Evolutionary conservation across 2,888 invertebrate species (phyloP).

Genomic region (Tanaodytes sp.): DNA sequence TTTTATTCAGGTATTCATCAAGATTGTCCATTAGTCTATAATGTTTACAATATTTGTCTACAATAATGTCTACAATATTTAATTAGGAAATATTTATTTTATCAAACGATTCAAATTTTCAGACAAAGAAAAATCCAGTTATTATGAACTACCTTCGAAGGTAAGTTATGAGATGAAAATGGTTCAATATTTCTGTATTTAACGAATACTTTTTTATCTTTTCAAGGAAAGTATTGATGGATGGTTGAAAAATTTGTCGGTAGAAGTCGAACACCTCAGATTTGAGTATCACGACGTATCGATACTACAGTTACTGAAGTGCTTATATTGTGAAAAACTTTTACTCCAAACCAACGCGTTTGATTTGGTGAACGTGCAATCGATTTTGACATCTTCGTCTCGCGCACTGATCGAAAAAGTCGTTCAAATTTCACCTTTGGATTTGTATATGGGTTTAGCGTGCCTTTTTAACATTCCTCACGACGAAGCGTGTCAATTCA

Average conservation of each 20-base stretch:
- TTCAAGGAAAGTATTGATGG: conserved; percentile 32
- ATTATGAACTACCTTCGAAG: no score
- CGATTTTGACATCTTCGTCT: conserved; percentile 8
- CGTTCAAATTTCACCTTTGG: conserved; percentile 66
- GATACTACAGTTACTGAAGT: conserved; percentile 59
- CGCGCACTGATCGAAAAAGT: conserved; percentile 68
- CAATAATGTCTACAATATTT: no score
- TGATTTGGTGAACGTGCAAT: not conserved
- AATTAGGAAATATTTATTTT: no score
- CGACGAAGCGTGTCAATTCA: conserved; percentile 60
- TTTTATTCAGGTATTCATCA: no score
- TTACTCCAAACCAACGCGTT: conserved; percentile 8
- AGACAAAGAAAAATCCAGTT: no score
- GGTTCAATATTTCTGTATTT: no score
- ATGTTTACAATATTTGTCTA: no score
- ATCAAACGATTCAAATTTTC: no score
- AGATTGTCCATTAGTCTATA: no score
- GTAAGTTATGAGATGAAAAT: no score
- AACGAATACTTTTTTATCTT: no score
- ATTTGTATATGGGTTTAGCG: conserved; percentile 67
- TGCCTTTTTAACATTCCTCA: conserved; percentile 66
- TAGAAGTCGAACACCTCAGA: conserved; percentile 46
- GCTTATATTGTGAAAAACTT: conserved; percentile 56
- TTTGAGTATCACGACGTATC: conserved; percentile 62
- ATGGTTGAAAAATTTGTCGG: conserved; percentile 34